phyloP scores from a whole-genome alignment of 2,888 invertebrate genomes.

The Cistogaster globosa region DNA sequence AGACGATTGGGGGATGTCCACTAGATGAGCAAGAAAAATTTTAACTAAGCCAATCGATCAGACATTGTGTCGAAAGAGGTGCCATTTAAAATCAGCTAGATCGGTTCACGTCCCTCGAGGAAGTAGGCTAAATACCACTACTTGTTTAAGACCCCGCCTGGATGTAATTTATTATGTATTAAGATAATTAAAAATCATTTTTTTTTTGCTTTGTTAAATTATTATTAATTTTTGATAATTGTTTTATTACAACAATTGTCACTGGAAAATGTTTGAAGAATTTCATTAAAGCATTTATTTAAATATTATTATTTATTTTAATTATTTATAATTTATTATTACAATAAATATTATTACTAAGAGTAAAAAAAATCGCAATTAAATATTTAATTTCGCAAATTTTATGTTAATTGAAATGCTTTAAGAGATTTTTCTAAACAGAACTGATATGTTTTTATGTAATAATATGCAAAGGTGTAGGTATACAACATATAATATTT shows the following conservation, averaged over 20 bases:
- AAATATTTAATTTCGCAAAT: constrained; percentile 36
- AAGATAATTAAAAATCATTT: too few species aligned
- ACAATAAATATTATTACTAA: constrained; percentile 13
- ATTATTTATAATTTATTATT: constrained; percentile 43
- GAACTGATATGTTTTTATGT: too few species aligned
- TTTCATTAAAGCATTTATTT: too few species aligned
- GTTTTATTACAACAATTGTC: too few species aligned
- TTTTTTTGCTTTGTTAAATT: background rate
- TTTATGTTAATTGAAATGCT: constrained; percentile 24
- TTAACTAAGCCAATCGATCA: too few species aligned
- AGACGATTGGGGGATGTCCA: too few species aligned
- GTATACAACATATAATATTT: too few species aligned
- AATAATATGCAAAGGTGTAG: too few species aligned
- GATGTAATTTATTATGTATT: background rate
- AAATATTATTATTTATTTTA: constrained; percentile 10
- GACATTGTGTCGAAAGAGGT: too few species aligned
- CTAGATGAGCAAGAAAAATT: too few species aligned
- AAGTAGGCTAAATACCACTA: too few species aligned
- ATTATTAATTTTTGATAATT: background rate
- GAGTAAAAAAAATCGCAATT: constrained; percentile 12
- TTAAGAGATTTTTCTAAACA: constrained; percentile 5
- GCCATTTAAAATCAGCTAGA: background rate
- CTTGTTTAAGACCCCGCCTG: background rate
- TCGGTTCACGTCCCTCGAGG: too few species aligned
- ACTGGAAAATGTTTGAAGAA: background rate